Evolutionary conservation across 2,113 vertebrate species (phyloP), one percentile per base, ranked within the genome.

Genomic region (Ellobius talpinus): DNA sequence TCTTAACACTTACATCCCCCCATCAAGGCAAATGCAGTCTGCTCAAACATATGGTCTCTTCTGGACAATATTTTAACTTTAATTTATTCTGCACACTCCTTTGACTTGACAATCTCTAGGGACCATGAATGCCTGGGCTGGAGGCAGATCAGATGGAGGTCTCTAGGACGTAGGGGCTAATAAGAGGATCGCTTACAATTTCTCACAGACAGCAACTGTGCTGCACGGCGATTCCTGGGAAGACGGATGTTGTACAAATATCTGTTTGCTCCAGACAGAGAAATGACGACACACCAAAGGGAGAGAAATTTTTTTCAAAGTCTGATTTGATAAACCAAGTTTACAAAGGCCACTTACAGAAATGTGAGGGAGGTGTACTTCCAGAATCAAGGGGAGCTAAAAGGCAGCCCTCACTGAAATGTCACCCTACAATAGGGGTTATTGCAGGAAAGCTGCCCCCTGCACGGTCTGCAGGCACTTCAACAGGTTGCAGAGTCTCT

Each of bases 41-140:
- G 92, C 85, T 95, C 85, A 96, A 93, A 97, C 97, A 97, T 96
- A 97, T 96, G 96, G 96, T 93, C 96, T 97, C 91, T 96, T 97
- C 89, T 97, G 95, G 96, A 86, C 88, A 96, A 90, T 97, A 97
- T 97, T 97, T 98, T 98, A 95, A 74, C 96, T 97, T 86, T 96
- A 96, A 96, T 87, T 96, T 96, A 97, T 97, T 97, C 95, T 91
- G 66, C 45, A 95, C 24, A 96, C 90, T 70, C 79, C 24, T 96
- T 63, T 92, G 94, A 91, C 70, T 97, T 97, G 96, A 72, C 79
- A 96, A 4, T 92, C 96, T 92, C 95, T 68, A 26, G 36, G n/a
- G 90, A 97, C 47, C 45, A 84, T 86, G 84, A 84, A 79, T 96
- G 72, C 47, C 47, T 97, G 61, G 58, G 90, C 77, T 76, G 19